These are phyloP conservation scores for Corella eumyota DNA, from an alignment of 23 tunicate species.

Conservation along the genomic window DNA sequence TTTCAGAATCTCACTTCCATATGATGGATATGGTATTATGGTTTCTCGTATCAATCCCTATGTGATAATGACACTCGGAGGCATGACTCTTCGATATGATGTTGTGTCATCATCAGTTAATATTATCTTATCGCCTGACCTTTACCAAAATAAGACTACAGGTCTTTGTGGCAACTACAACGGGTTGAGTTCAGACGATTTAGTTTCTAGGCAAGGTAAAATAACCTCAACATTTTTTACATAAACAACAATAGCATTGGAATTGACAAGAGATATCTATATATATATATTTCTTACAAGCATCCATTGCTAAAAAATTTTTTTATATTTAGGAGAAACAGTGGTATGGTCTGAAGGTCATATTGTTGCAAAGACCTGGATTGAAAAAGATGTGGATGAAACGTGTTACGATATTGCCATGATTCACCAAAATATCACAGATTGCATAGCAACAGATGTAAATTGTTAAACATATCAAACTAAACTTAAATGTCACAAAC, in stretches of 20 bases:
- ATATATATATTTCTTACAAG: too few species aligned
- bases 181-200: constrained; percentile 18
- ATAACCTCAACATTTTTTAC: too few species aligned
- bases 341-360: too few species aligned
- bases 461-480: too few species aligned
- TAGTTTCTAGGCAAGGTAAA: constrained; percentile 24
- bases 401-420: constrained; percentile 21
- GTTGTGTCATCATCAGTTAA: constrained; percentile 18
- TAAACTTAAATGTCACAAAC: too few species aligned
- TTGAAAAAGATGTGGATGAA: constrained; percentile 22
- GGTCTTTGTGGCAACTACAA: constrained; percentile 56
- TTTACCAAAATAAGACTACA: constrained; percentile 27
- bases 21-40: constrained; percentile 31
- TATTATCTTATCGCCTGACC: constrained; percentile 17
- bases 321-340: too few species aligned
- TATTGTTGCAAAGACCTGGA: constrained; percentile 50
- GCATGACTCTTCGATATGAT: constrained; percentile 28
- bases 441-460: constrained; percentile 19
- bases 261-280: too few species aligned
- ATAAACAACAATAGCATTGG: too few species aligned
- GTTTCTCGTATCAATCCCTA: constrained; percentile 17
- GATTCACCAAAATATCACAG: constrained; percentile 9
- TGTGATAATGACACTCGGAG: constrained; percentile 25
- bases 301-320: too few species aligned
- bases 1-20: constrained; percentile 30